Conservation (phyloP, 2,888 invertebrate species). For the Chesias legatella region DNA sequence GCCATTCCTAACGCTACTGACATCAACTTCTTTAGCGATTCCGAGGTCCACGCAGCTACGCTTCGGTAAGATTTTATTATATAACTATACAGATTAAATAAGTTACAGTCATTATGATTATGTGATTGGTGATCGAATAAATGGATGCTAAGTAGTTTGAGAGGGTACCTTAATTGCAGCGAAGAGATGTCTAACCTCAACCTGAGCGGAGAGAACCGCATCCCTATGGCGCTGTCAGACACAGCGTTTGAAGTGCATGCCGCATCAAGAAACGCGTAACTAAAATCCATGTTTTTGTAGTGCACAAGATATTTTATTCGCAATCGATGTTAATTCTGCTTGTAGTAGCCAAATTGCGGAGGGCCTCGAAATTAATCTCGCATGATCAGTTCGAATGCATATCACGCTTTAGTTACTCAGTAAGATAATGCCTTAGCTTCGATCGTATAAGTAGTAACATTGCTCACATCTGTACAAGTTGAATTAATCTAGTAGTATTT, state of each 20-base stretch:
- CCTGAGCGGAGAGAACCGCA: conserved; percentile 73
- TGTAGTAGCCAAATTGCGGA: no score
- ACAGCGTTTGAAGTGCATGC: conserved; percentile 78
- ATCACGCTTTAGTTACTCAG: conserved; percentile 4
- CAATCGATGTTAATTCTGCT: conserved; percentile 33
- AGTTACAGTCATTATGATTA: conserved; percentile 1
- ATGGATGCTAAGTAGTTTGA: conserved; percentile 14
- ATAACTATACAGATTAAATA: conserved; percentile 2
- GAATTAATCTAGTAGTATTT: no score
- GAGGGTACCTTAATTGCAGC: conserved; percentile 54
- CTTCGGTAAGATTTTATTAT: conserved; percentile 71
- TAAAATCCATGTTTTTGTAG: conserved; percentile 42
- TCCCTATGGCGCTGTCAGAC: conserved; percentile 75
- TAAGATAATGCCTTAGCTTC: conserved; percentile 2
- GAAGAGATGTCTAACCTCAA: conserved; percentile 78
- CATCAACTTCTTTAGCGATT: conserved; percentile 93
- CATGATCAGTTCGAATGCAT: conserved; percentile 1
- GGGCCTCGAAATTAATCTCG: no score
- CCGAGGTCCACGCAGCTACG: conserved; percentile 87
- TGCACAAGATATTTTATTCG: conserved; percentile 22
- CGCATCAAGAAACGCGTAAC: conserved; percentile 76
- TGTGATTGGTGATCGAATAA: conserved; percentile 1
- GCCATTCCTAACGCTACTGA: conserved; percentile 58
- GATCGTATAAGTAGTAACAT: conserved; percentile 2
- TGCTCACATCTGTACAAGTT: neutral